Evolutionary conservation across 2,888 invertebrate species (phyloP).

Genomic region (Metopia argyrocephala): DNA sequence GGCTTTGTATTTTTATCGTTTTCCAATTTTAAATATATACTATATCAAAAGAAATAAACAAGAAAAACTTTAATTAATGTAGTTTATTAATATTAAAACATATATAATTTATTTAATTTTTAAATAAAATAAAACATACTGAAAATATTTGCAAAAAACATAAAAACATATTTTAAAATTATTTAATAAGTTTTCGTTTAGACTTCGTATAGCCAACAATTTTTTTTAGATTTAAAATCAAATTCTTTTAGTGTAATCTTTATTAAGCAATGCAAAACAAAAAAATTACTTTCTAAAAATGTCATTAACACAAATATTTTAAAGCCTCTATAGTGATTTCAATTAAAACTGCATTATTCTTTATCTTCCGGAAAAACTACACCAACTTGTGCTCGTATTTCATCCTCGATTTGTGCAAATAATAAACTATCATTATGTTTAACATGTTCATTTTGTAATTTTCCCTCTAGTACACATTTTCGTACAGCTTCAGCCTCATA

Average conservation of each 20-base stretch:
- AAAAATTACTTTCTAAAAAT: constrained; percentile 10
- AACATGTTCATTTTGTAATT: constrained; percentile 85
- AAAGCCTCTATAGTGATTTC: constrained; percentile 1
- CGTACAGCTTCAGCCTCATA: constrained; percentile 90
- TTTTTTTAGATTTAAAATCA: background rate
- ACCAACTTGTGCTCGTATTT: constrained; percentile 85
- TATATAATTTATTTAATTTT: constrained; percentile 64
- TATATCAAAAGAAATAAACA: constrained; percentile 18
- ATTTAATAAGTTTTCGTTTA: background rate
- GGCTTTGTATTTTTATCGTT: constrained; percentile 40
- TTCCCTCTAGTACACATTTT: constrained; percentile 82
- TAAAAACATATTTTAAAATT: background rate
- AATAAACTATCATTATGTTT: constrained; percentile 84
- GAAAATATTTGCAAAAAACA: constrained; percentile 60
- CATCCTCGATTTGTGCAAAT: constrained; percentile 86
- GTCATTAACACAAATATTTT: constrained; percentile 17
- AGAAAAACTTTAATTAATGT: constrained; percentile 33
- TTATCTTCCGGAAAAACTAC: constrained; percentile 79
- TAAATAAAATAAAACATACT: constrained; percentile 55
- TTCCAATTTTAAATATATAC: constrained; percentile 18
- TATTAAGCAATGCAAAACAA: constrained; percentile 12
- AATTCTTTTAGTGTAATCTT: background rate
- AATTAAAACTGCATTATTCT: constrained; percentile 34
- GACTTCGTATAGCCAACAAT: no score
- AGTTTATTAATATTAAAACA: constrained; percentile 59